Conservation (phyloP, 2,888 invertebrate species). For the Eupelmus urozonus region DNA sequence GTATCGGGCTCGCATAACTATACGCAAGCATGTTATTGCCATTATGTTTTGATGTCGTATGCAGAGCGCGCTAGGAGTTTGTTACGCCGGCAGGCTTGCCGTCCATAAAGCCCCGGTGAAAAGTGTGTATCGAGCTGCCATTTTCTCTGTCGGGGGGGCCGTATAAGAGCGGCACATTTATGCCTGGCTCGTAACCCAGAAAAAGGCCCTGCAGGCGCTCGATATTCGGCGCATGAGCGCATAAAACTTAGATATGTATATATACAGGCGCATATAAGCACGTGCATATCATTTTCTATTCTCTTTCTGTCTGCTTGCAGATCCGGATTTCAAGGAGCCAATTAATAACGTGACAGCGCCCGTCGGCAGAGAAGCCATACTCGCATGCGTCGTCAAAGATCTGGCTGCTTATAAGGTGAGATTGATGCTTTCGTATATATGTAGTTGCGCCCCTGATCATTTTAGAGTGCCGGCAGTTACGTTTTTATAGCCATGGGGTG, state of each 20-base stretch:
- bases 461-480: background rate
- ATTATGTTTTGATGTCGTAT: slow-evolving; percentile 61
- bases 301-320: slow-evolving; percentile 78
- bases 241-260: no score
- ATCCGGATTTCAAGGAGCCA: slow-evolving; percentile 89
- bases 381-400: slow-evolving; percentile 90
- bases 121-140: slow-evolving; percentile 43
- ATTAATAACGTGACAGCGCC: slow-evolving; percentile 91
- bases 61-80: slow-evolving; percentile 40
- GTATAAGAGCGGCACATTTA: slow-evolving; percentile 13
- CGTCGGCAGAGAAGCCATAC: slow-evolving; percentile 89
- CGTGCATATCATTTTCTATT: background rate
- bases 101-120: slow-evolving; percentile 44
- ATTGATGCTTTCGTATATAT: background rate
- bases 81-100: slow-evolving; percentile 38
- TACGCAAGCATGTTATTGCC: slow-evolving; percentile 51
- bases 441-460: background rate
- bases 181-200: slow-evolving; percentile 17
- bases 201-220: background rate
- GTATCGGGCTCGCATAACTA: slow-evolving; percentile 40
- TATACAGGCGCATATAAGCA: background rate
- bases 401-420: slow-evolving; percentile 89
- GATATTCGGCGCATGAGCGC: no score
- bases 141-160: slow-evolving; percentile 4
- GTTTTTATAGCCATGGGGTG: background rate